phyloP scores from a whole-genome alignment of 1,140 invertebrate genomes.

The Diorhabda elongata region DNA sequence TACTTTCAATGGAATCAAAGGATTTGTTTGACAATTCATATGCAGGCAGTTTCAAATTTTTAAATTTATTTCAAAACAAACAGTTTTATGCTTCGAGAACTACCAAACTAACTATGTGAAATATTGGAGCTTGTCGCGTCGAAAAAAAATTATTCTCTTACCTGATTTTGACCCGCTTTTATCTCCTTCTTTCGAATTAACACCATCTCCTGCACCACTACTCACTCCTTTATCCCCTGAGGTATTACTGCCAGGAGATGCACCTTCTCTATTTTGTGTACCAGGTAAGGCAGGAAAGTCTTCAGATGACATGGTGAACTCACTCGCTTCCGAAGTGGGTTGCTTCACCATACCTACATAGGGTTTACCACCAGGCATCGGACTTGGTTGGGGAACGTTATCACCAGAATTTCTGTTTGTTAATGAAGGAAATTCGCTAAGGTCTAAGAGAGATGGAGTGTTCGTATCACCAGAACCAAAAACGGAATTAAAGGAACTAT shows the following conservation, averaged over 20 bases:
- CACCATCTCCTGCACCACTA: slow-evolving; percentile 45
- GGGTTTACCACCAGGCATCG: slow-evolving; percentile 81
- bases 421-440: slow-evolving; percentile 86
- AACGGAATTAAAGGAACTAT: slow-evolving; percentile 73
- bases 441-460: slow-evolving; percentile 78
- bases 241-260: slow-evolving; percentile 52
- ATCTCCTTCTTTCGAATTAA: slow-evolving; percentile 40
- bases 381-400: slow-evolving; percentile 71
- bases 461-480: slow-evolving; percentile 69
- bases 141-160: slow-evolving; percentile 1
- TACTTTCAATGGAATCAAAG: no score
- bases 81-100: no score
- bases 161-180: slow-evolving; percentile 46
- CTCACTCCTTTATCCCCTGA: slow-evolving; percentile 53
- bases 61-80: no score
- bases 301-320: slow-evolving; percentile 97
- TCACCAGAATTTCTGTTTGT: slow-evolving; percentile 69
- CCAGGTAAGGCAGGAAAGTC: slow-evolving; percentile 95
- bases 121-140: no score
- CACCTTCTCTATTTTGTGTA: slow-evolving; percentile 53
- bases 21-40: no score
- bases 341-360: slow-evolving; percentile 96
- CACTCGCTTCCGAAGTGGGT: slow-evolving; percentile 82
- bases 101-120: no score
- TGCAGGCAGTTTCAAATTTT: no score